Base-by-base conservation (phyloP, 2,888 invertebrate species). In the Labia minor region DNA sequence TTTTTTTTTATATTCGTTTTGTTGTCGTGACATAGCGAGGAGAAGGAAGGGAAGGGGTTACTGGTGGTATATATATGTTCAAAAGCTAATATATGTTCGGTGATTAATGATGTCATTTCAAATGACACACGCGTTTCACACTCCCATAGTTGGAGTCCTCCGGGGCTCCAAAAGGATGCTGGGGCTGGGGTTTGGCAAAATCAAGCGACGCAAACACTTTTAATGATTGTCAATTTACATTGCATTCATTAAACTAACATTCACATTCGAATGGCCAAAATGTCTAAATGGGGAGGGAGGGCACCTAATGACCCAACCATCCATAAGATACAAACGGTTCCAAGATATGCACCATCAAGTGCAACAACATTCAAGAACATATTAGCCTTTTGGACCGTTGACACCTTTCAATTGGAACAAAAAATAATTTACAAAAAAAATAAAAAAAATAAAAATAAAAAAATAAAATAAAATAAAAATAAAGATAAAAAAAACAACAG, bases 31-130 rank as follows among this genome's bases (percentile, higher is more conserved):
- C 49, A 49, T 11, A 49, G 49, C 14, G 49, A 26, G 49, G n/a
- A 49, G 49, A 11, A 11, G 49, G 2, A 16, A 49, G n/a, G 16
- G 49, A 49, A 49, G 49, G 49, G 49, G 14, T 49, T 3, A 14
- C n/a, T 49, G 49, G 49, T 11, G 49, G 33, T 33, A 8, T 6
- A 11, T 33, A 11, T 49, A 49, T 49, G 49, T 49, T 49, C 49
- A 49, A 49, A 49, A 49, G 49, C 49, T 49, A 49, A 49, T 49
- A 49, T 49, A 49, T 49, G 49, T 49, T 49, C 49, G 14, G 49
- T 49, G 49, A 49, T 49, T 49, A 49, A 49, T 49, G 49, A 49
- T 49, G 49, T 49, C 49, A 49, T 49, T 49, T 49, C 49, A 49
- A 49, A 49, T 49, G 49, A 49, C 49, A 49, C 49, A 49, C 49